Evolutionary conservation across 2,888 invertebrate species (phyloP), one percentile per base, ranked within the genome.

Genomic region (Leptinotarsa peninsularis): DNA sequence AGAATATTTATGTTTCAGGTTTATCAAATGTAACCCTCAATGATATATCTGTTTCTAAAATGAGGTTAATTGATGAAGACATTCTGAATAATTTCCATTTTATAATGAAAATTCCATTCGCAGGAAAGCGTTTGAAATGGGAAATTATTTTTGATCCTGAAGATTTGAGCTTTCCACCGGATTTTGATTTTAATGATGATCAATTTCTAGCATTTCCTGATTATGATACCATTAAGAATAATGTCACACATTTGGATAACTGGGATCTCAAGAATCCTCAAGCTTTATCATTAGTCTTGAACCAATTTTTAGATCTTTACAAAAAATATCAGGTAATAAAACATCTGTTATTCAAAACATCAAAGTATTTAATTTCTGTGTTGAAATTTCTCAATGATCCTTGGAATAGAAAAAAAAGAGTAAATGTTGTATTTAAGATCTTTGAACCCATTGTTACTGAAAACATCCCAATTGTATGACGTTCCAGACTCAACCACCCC

Each of bases 141-240:
- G 93, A 93, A 83, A 89, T 94, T 17, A 88, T 94, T 76, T 94
- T 95, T 87, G 92, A 94, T 85, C 88, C 87, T 17, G 86, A 88
- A 69, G 84, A 87, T 77, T 79, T 83, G 49, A 75, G 74, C 15
- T 91, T 92, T 83, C 92, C 94, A 92, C 94, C 95, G 1, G 94
- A 95, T 85, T 94, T 95, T 84, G 90, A 93, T 82, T 94, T 94
- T 86, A 91, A 93, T 80, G 93, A 94, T 85, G 91, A 92, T 58
- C 89, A 88, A 68, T 94, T 95, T 86, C 87, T 92, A 43, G 90
- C 88, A 72, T 91, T 91, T 84, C 89, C 92, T 66, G 91, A 92
- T 83, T 87, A 90, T 72, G 88, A 91, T 71, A 88, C 88, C 72
- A 87, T 93, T 50, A 88, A 89, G 72, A 86, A 88, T 70, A 86